Conservation (phyloP, 2,888 invertebrate species). For the Danaus chrysippus region DNA sequence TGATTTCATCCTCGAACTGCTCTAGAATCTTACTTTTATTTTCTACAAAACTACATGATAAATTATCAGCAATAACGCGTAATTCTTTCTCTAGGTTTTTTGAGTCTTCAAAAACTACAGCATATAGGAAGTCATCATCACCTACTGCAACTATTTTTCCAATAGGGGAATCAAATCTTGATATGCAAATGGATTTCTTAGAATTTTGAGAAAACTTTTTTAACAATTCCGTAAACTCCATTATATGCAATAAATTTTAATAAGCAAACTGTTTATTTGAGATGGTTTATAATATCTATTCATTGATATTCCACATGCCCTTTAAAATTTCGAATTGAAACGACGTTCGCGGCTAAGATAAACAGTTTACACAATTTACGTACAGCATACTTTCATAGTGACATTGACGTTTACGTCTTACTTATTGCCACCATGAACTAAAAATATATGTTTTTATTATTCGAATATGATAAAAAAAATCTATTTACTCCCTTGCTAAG, state of each 20-base stretch:
- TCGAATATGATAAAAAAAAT: too few species aligned
- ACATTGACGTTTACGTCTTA: too few species aligned
- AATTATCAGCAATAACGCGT: constrained; percentile 41
- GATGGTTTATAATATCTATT: not conserved
- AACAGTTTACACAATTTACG: too few species aligned
- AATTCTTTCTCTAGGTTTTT: constrained; percentile 54
- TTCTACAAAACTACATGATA: constrained; percentile 45
- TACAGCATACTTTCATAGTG: too few species aligned
- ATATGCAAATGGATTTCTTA: constrained; percentile 36
- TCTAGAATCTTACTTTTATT: constrained; percentile 47
- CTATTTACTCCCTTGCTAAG: too few species aligned
- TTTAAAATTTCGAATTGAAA: too few species aligned
- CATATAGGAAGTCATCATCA: constrained; percentile 53
- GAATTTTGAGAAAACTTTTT: constrained; percentile 37
- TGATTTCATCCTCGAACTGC: constrained; percentile 47
- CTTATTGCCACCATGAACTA: too few species aligned
- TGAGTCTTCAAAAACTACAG: constrained; percentile 56
- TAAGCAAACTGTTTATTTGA: not conserved
- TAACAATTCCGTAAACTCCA: constrained; percentile 33
- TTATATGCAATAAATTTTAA: constrained; percentile 13
- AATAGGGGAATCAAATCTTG: constrained; percentile 48
- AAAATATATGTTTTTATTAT: too few species aligned
- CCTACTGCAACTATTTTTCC: constrained; percentile 56
- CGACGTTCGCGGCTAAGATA: too few species aligned
- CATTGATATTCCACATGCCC: too few species aligned